Percentiles rank a stretch among this genome's conserved stretches.
Conservation (phyloP, 2,888 invertebrate species). For the Drosophila aldrichi region DNA sequence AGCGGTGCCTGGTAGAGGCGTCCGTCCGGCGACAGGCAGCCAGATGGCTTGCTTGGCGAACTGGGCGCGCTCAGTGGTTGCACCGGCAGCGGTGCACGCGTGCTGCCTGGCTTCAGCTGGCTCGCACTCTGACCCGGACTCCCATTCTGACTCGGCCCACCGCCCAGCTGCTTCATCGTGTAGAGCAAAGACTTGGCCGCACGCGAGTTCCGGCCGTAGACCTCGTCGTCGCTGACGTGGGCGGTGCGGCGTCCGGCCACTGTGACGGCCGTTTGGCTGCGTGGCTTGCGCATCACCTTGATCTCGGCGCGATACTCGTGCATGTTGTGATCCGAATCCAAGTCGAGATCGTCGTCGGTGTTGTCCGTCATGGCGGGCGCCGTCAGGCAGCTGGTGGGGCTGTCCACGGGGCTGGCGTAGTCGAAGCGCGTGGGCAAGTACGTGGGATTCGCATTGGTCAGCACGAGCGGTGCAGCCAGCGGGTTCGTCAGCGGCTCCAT, state of each 20-base stretch:
- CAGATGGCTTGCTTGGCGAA: slow-evolving; percentile 63
- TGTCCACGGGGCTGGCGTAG: slow-evolving; percentile 72
- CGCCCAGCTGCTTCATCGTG: slow-evolving; percentile 86
- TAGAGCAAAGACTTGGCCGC: slow-evolving; percentile 86
- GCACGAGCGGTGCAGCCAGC: slow-evolving; percentile 81
- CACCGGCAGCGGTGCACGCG: not conserved
- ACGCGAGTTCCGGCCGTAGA: slow-evolving; percentile 85
- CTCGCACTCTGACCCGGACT: not conserved
- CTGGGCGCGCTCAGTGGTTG: slow-evolving; percentile 44
- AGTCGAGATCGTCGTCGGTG: slow-evolving; percentile 82
- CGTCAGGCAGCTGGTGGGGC: slow-evolving; percentile 77
- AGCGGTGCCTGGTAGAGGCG: slow-evolving; percentile 83
- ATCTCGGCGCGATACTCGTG: slow-evolving; percentile 89
- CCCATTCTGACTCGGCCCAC: not conserved
- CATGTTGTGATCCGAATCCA: slow-evolving; percentile 85
- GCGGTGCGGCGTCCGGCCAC: slow-evolving; percentile 81
- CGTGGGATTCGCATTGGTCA: slow-evolving; percentile 82
- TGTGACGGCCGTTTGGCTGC: slow-evolving; percentile 90
- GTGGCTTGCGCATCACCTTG: slow-evolving; percentile 91
- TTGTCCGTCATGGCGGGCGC: slow-evolving; percentile 69
- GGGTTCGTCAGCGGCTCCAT: slow-evolving; percentile 86
- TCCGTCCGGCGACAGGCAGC: slow-evolving; percentile 83
- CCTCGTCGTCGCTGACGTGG: slow-evolving; percentile 85
- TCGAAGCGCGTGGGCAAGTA: slow-evolving; percentile 66
- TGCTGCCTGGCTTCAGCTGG: not conserved